These are phyloP conservation scores for Limnodromus scolopaceus DNA, from an alignment of 2,797 vertebrate species.

Conservation along the genomic window DNA sequence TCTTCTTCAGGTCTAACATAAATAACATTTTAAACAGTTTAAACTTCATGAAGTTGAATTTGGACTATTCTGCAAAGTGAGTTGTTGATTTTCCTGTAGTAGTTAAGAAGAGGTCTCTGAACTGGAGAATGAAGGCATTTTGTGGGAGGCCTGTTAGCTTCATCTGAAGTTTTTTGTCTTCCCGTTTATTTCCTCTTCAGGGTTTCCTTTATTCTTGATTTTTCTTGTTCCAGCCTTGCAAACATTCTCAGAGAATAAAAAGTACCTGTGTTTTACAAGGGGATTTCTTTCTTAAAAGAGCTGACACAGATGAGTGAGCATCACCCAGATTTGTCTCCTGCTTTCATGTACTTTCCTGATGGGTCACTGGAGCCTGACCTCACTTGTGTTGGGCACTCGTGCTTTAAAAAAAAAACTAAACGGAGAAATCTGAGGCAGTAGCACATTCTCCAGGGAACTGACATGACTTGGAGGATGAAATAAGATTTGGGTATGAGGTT, in stretches of 20 bases:
- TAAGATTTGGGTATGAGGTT: background rate
- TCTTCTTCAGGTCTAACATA: background rate
- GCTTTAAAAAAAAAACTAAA: background rate
- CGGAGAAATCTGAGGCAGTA: background rate
- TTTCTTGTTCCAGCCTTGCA: background rate
- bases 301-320: constrained; percentile 12
- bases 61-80: background rate
- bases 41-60: background rate
- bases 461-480: background rate
- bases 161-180: background rate
- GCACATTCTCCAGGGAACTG: background rate
- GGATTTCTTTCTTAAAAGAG: background rate
- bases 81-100: background rate
- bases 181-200: background rate
- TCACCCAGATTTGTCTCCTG: constrained; percentile 15
- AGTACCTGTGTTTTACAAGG: background rate
- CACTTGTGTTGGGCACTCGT: background rate
- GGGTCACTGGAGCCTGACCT: constrained; percentile 34
- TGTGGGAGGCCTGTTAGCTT: background rate
- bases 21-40: background rate
- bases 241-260: background rate
- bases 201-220: background rate
- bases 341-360: background rate
- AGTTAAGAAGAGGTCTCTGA: background rate
- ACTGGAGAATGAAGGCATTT: background rate